Percentiles rank a stretch among this genome's conserved stretches.
Conservation (phyloP, 2,888 invertebrate genomes). For the Drosophila prolongata region DNA sequence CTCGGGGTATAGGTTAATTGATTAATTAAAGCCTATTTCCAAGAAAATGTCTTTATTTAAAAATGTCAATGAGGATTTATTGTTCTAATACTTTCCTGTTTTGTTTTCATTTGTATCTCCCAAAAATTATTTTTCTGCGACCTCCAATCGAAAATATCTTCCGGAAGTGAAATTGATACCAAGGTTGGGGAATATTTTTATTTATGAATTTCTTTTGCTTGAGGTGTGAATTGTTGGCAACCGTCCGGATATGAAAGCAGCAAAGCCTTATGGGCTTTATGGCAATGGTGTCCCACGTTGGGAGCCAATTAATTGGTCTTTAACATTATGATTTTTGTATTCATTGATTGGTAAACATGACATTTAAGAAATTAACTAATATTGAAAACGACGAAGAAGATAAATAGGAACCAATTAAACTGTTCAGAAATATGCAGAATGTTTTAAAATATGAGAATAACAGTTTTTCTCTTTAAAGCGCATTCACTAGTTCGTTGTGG, state of each 20-base stretch:
- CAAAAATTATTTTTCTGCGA: neutral
- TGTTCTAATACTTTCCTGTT: neutral
- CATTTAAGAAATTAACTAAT: too few relatives aligned
- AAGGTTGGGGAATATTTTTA: neutral
- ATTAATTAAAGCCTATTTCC: too few relatives aligned
- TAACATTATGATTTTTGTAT: too few relatives aligned
- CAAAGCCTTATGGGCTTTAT: neutral
- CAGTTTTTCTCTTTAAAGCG: slow-evolving; percentile 10
- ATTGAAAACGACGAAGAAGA: too few relatives aligned
- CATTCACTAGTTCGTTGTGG: slow-evolving; percentile 8
- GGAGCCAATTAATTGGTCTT: neutral
- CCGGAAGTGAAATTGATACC: slow-evolving; percentile 9
- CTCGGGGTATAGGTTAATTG: neutral
- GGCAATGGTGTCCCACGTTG: slow-evolving; percentile 1
- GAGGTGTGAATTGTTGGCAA: neutral
- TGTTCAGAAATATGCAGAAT: too few relatives aligned
- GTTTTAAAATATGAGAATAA: too few relatives aligned
- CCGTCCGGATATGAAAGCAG: slow-evolving; percentile 1
- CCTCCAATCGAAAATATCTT: neutral
- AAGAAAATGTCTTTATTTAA: too few relatives aligned
- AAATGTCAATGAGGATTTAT: too few relatives aligned
- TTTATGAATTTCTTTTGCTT: neutral
- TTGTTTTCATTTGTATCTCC: neutral
- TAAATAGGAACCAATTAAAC: too few relatives aligned
- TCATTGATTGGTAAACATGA: neutral